These are phyloP conservation scores for Latrodectus elegans DNA, from an alignment of 2,888 invertebrate species.

Conservation along the genomic window DNA sequence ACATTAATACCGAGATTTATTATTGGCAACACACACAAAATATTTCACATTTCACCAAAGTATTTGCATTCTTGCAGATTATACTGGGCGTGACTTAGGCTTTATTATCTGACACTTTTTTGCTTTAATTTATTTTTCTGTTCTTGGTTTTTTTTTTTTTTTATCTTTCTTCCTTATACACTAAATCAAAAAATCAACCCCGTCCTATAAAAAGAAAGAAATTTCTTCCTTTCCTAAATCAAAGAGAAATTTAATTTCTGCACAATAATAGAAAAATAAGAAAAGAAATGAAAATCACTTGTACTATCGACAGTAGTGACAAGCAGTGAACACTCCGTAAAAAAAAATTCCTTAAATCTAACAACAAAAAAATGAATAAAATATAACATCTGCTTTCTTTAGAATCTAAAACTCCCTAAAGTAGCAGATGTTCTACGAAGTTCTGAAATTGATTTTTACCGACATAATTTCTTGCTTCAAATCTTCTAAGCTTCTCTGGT, in stretches of 20 bases:
- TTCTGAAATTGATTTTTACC: conserved; percentile 36
- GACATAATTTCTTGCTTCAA: conserved; percentile 49
- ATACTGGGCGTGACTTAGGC: no score
- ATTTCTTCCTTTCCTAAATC: background rate
- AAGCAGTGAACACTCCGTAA: no score
- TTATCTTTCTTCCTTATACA: no score
- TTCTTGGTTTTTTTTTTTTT: no score
- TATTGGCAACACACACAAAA: no score
- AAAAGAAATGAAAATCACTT: conserved; percentile 12
- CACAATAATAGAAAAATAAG: conserved; percentile 9
- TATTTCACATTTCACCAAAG: no score
- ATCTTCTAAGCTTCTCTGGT: conserved; percentile 13
- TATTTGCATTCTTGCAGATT: no score
- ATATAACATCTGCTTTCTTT: conserved; percentile 58
- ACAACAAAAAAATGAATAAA: conserved; percentile 36
- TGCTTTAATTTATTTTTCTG: no score
- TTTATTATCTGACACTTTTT: no score
- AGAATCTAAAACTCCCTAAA: conserved; percentile 15
- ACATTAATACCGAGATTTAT: no score
- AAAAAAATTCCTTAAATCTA: background rate
- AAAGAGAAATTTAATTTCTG: conserved; percentile 29
- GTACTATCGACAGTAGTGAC: background rate
- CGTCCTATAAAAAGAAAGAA: no score
- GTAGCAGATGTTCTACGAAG: conserved; percentile 46
- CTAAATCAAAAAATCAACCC: no score